Evolutionary conservation across 2,113 vertebrate species (phyloP), one percentile per base, ranked within the genome.

Genomic region (Triplophysa tibetana): DNA sequence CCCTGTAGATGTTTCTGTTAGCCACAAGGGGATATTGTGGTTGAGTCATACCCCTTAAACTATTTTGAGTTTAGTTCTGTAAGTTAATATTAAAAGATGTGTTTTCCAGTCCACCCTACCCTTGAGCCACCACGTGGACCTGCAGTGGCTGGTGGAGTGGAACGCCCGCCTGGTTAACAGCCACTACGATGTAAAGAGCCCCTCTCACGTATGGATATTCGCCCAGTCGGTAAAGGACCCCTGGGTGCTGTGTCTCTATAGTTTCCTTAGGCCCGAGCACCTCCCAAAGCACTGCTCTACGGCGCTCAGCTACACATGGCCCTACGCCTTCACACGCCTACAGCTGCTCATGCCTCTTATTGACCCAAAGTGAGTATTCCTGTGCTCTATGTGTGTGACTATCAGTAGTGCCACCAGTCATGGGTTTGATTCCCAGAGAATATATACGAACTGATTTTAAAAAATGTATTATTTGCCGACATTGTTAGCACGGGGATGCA

Each of bases 141-240:
- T 99, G 14, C 97, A 98, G 90, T 99, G 96, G 96, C 81, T 99
- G 89, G 97, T 98, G 83, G 98, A 99, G 80, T 99, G 98, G 97
- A 96, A 95, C 4, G 96, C 96, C 0, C 94, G 96, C 26, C 89
- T 98, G 83, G 96, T 98, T 66, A 99, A 97, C 81, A 99, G 98
- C 85, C 94, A 96, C 76, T 99, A 98, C 0, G 98, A 99, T 16
- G 97, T 99, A 70, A 97, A 96, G 93, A 99, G 97, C 84, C 96
- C 98, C 61, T 98, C 97, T 81, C 97, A 99, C 2, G 96, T 99
- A 63, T 99, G 98, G 98, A 98, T 99, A 89, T 99, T 98, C 21
- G 95, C 97, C 70, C 98, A 98, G 87, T 98, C 97, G 0, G 90
- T 98, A 80, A 98, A 97, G 88, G 97, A 99, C 88, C 98, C 97